Evolutionary conservation across 2,888 invertebrate species (phyloP).

Genomic region (Coelopa pilipes): DNA sequence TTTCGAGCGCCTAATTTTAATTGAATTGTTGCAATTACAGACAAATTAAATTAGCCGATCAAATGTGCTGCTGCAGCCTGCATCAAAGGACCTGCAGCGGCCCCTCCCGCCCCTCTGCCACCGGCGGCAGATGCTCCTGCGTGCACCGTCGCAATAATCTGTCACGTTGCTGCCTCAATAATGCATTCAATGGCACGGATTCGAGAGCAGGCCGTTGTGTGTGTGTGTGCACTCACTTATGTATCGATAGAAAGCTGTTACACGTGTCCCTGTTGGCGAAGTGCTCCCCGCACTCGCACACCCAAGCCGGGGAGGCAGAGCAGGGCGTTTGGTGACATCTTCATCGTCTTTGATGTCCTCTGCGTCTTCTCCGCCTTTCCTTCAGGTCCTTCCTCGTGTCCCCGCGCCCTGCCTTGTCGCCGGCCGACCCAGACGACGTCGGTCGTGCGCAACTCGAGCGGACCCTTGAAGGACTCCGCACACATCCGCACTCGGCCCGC

Average conservation of each 20-base stretch:
- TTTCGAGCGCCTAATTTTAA: slow-evolving; percentile 19
- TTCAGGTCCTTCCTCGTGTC: too few species aligned
- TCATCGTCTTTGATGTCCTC: too few species aligned
- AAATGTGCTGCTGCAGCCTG: not conserved
- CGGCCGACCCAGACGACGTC: not conserved
- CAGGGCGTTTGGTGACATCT: too few species aligned
- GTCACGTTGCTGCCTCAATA: slow-evolving; percentile 15
- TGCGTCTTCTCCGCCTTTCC: too few species aligned
- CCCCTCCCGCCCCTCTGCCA: slow-evolving; percentile 25
- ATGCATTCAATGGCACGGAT: slow-evolving; percentile 13
- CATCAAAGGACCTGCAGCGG: slow-evolving; percentile 3
- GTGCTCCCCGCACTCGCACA: not conserved
- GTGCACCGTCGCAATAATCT: slow-evolving; percentile 23
- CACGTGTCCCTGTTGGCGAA: slow-evolving; percentile 40
- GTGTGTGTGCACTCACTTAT: not conserved
- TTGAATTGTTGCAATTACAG: slow-evolving; percentile 26
- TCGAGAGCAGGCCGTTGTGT: slow-evolving; percentile 11
- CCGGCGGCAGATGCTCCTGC: slow-evolving; percentile 1
- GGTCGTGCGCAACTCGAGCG: not conserved
- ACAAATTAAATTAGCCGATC: slow-evolving; percentile 21
- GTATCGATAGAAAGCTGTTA: slow-evolving; percentile 30
- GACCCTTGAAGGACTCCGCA: not conserved
- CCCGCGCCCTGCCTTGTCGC: not conserved
- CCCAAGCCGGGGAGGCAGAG: not conserved
- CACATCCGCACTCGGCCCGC: not conserved